Base-by-base conservation (phyloP, 2,113 vertebrate genomes). In the Hydropotes inermis region DNA sequence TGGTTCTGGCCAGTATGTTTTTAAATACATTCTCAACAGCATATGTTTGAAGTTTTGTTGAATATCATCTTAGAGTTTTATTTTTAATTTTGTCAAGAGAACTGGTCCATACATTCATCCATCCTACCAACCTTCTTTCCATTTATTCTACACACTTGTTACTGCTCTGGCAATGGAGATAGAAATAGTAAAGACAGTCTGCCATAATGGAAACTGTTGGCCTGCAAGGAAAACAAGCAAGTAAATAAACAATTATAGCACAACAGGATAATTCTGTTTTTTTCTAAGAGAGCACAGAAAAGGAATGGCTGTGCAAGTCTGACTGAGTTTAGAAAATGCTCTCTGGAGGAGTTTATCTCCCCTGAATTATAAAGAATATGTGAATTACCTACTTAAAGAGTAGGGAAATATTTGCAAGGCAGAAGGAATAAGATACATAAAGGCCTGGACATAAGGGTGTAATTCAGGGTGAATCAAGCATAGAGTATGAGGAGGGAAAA, bases 41-140 rank as follows among this genome's bases (percentile, higher is more conserved):
- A 3, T 54, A 84, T 88, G 8, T 86, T 90, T 94, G 39, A 94
- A 81, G 17, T 5, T 81, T 16, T 92, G 14, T 58, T 74, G 25
- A 74, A 81, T 87, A 89, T 58, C 25, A 88, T 52, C 14, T 17
- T 5, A 30, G n/a, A 84, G 6, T 85, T 94, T 88, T 81, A 92
- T 92, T 96, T 87, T 96, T 15, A 89, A 61, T 47, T 87, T 94
- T 81, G 13, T 61, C 60, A 93, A 52, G n/a, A 6, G 43, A 96
- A 91, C 19, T 90, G 25, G 60, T 64, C 39, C 33, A 88, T 36
- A n/a, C 14, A 43, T 70, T 52, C 23, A 83, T 91, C 54, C 50
- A 52, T 79, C 33, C 67, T 70, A 70, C 10, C 27, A 78, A 81
- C 9, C 3, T 16, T 30, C 13, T 7, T 94, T 84, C 16, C 39